Evolutionary conservation across 2,888 invertebrate genomes (phyloP).

Genomic region (Thymelicus lineola): DNA sequence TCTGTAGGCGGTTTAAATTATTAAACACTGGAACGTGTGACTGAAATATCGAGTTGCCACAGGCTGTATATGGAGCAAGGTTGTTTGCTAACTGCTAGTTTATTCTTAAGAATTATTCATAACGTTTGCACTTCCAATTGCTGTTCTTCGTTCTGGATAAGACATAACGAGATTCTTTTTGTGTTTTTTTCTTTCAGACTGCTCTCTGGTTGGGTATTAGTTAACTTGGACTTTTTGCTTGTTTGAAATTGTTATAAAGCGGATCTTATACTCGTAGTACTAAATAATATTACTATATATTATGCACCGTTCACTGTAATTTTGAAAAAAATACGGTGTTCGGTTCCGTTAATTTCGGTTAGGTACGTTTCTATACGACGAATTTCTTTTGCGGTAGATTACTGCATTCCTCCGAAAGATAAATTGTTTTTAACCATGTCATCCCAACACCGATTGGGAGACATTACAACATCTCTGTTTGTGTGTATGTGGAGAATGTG

Average conservation of each 20-base stretch:
- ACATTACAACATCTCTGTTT: too few relatives aligned
- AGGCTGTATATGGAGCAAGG: conserved; percentile 50
- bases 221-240: not conserved
- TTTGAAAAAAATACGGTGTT: too few relatives aligned
- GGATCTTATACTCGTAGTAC: not conserved
- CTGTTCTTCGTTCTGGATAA: conserved; percentile 21
- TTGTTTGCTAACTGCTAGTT: conserved; percentile 43
- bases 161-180: conserved; percentile 19
- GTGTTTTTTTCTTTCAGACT: not conserved
- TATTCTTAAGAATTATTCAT: conserved; percentile 26
- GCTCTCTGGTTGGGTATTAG: conserved; percentile 13
- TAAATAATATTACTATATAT: too few relatives aligned
- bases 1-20: conserved; percentile 56
- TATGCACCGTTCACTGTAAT: too few relatives aligned
- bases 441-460: too few relatives aligned
- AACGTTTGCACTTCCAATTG: conserved; percentile 31
- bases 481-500: too few relatives aligned
- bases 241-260: not conserved
- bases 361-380: too few relatives aligned
- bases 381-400: too few relatives aligned
- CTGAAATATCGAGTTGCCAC: conserved; percentile 29
- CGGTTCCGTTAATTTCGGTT: too few relatives aligned
- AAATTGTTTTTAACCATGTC: too few relatives aligned
- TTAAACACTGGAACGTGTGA: conserved; percentile 46
- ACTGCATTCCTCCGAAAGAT: too few relatives aligned